Conservation (phyloP, 2,888 invertebrate genomes). For the Clanis bilineata region DNA sequence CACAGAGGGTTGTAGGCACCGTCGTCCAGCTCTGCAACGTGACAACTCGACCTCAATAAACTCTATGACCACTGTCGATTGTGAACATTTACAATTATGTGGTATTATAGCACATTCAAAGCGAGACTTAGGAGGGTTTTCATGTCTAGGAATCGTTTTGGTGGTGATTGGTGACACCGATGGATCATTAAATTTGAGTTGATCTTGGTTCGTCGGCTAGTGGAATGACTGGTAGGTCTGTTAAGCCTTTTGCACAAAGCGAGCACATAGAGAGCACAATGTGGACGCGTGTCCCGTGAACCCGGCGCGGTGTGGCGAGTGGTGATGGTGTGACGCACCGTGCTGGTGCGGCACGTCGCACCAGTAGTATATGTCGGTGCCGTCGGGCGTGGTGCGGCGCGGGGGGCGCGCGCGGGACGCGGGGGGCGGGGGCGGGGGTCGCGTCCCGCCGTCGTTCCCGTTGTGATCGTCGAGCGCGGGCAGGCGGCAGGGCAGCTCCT, state of each 20-base stretch:
- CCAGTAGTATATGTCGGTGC: slow-evolving; percentile 93
- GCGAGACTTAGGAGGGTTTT: no score
- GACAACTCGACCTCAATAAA: no score
- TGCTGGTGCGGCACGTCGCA: slow-evolving; percentile 87
- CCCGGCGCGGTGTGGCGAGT: background rate
- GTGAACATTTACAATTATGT: no score
- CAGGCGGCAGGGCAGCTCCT: slow-evolving; percentile 84
- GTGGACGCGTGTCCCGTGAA: background rate
- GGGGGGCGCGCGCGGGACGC: slow-evolving; percentile 79
- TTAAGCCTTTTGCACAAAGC: background rate
- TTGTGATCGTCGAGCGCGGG: slow-evolving; percentile 43
- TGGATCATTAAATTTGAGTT: no score
- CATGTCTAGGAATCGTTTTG: no score
- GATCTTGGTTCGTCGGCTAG: no score
- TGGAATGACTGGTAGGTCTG: background rate
- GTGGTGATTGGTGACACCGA: no score
- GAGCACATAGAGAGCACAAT: background rate
- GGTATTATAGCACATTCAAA: no score
- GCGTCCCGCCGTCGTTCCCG: slow-evolving; percentile 69
- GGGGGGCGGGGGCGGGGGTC: slow-evolving; percentile 62
- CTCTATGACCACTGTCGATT: background rate
- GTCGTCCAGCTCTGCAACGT: slow-evolving; percentile 92
- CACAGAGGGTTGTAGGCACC: slow-evolving; percentile 96
- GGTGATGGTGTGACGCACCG: slow-evolving; percentile 55
- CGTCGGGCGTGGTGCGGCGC: slow-evolving; percentile 90